phyloP scores from a whole-genome alignment of 2,113 vertebrate species.

The Heloderma charlesbogerti region DNA sequence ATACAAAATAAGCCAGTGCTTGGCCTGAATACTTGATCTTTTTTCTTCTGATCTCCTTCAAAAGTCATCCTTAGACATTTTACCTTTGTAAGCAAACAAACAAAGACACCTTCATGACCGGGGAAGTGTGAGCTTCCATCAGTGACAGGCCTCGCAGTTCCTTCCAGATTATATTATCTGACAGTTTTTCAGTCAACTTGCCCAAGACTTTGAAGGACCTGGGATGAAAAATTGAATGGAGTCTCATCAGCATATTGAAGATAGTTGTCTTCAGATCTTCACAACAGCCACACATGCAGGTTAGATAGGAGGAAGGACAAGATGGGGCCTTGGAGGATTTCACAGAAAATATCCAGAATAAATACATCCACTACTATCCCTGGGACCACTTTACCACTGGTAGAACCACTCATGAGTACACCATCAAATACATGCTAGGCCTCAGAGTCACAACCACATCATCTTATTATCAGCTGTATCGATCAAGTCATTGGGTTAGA shows the following conservation, averaged over 20 bases:
- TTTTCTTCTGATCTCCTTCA: not conserved
- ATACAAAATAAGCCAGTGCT: not conserved
- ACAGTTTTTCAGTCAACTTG: not conserved
- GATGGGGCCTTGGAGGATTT: not conserved
- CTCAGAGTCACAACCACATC: not conserved
- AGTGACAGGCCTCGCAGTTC: not conserved
- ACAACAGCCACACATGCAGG: not conserved
- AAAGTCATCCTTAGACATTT: not conserved
- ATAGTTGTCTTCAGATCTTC: not conserved
- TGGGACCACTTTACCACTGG: not conserved
- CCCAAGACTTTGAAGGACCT: not conserved
- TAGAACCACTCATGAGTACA: not conserved
- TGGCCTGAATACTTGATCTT: not conserved
- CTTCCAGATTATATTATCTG: not conserved
- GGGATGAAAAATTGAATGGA: not conserved
- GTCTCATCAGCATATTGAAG: not conserved
- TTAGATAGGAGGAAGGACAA: not conserved
- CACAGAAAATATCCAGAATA: not conserved
- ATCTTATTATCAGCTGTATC: not conserved
- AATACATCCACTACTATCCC: not conserved
- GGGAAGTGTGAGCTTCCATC: not conserved
- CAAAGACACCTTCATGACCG: not conserved
- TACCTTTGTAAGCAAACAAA: not conserved
- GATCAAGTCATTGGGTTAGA: not conserved
- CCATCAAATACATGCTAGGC: not conserved